Base-by-base conservation (phyloP, 2,113 vertebrate species). In the Myanophis thanlyinensis region DNA sequence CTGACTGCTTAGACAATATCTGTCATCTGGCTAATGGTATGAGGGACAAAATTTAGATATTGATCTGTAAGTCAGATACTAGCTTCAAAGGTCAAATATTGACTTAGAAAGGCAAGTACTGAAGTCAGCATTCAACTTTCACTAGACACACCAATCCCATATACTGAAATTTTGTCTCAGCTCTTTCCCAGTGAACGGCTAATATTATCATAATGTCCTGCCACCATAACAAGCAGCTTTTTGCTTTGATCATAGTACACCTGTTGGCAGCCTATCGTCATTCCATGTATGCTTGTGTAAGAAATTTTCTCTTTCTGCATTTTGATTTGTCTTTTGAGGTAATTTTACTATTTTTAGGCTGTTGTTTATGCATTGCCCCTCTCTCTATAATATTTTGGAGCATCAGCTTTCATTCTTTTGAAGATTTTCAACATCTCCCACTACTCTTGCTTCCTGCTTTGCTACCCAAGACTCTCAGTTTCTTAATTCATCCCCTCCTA, bases 1-100 rank as follows among this genome's bases (percentile, higher is more conserved):
- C 51, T 48, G 51, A 89, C 12, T 85, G 91, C 88, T 59, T 89
- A 85, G 92, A 89, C 73, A 86, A 92, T 47, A 89, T 47, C 47
- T 92, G 73, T n/a, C 67, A 89, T 89, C 80, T 84, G 73, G 52
- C 88, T 92, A 85, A 89, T 89, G 52, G 92, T 40, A 85, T 92
- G 88, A 92, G 73, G 92, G 48, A 85, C 88, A 92, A 92, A 89
- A 92, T 92, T 92, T 48, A 86, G n/a, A 56, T 85, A 92, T 92
- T 62, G 88, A 92, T 62, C 85, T 85, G 52, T 89, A 30, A 85
- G 88, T 92, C 88, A 92, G 88, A 89, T 89, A 59, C 88, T 12
- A 56, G 92, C 59, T 89, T 85, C 92, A 92, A 59, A 92, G 88
- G 92, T 92, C 88, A 92, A 62, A 89, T 92, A 85, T 85, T 85